Base-by-base conservation (phyloP, 2,888 invertebrate genomes). In the Aethes cnicana region DNA sequence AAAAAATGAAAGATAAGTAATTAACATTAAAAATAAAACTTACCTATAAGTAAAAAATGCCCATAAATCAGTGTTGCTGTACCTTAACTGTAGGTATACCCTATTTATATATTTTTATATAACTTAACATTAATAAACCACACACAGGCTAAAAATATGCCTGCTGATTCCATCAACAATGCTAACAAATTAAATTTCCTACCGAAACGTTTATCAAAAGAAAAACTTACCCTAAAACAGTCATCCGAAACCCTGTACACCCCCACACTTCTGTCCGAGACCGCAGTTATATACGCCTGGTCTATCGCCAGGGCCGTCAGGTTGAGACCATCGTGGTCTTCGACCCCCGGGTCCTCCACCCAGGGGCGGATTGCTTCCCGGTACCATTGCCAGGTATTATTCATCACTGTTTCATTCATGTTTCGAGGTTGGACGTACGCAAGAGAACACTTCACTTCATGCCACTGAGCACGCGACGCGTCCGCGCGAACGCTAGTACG, bases 161-260 rank as follows among this genome's bases (percentile, higher is more conserved):
- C n/a, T n/a, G n/a, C n/a, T n/a, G n/a, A n/a, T n/a, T n/a, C n/a
- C n/a, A n/a, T n/a, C n/a, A n/a, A n/a, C n/a, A n/a, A n/a, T n/a
- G n/a, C n/a, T n/a, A n/a, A n/a, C n/a, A n/a, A n/a, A n/a, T n/a
- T n/a, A n/a, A n/a, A n/a, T n/a, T n/a, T n/a, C n/a, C n/a, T n/a
- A n/a, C n/a, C n/a, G n/a, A 7, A 49, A 32, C 5, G 26, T 7
- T 30, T 23, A 26, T 17, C 20, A 17, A 23, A 49, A 30, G 30
- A 12, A 20, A 46, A 30, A 18, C 91, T 90, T 77, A 95, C 95
- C 77, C 91, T 86, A 68, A 92, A 90, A 68, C 95, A 95, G 65
- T 95, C 93, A 47, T 93, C 91, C 11, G 94, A 93, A 0, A 94
- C 91, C 14, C 91, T 85, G 68, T 95, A 95, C 3, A 95, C 80